These are phyloP conservation scores for Drosophila rubida DNA, from an alignment of 2,888 invertebrate species.

Conservation along the genomic window DNA sequence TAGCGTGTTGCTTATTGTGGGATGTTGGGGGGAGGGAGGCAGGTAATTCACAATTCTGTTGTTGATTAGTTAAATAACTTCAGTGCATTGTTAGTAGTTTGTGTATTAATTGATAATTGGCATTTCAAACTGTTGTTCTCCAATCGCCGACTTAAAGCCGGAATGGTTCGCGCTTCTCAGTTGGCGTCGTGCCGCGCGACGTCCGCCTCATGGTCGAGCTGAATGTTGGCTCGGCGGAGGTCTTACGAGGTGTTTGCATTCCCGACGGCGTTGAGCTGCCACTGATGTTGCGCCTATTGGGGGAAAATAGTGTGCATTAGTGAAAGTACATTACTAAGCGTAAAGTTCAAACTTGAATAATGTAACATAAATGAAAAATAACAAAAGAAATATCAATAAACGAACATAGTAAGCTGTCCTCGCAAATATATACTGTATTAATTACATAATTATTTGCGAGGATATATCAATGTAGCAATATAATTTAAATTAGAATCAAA, in stretches of 20 bases:
- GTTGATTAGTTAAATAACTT: slow-evolving; percentile 67
- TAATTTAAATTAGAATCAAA: slow-evolving; percentile 9
- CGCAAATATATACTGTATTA: background rate
- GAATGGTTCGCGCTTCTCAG: slow-evolving; percentile 89
- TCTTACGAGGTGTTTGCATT: slow-evolving; percentile 84
- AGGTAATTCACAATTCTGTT: slow-evolving; percentile 46
- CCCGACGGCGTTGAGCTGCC: slow-evolving; percentile 85
- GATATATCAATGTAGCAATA: background rate
- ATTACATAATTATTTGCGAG: background rate
- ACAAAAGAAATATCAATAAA: slow-evolving; percentile 12
- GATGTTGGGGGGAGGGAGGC: slow-evolving; percentile 9
- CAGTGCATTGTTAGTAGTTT: slow-evolving; percentile 69
- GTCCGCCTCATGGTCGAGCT: slow-evolving; percentile 83
- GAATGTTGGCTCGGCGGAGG: slow-evolving; percentile 83
- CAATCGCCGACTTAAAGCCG: slow-evolving; percentile 87
- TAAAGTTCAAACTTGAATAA: slow-evolving; percentile 15
- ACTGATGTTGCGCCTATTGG: slow-evolving; percentile 83
- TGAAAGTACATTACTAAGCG: background rate
- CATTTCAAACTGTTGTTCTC: slow-evolving; percentile 43
- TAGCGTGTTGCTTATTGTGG: slow-evolving; percentile 3
- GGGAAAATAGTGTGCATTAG: slow-evolving; percentile 19
- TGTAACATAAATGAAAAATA: slow-evolving; percentile 27
- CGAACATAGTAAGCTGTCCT: slow-evolving; percentile 11
- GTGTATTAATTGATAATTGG: slow-evolving; percentile 53
- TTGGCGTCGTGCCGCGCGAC: slow-evolving; percentile 84